Conservation (phyloP, 1,140 invertebrate genomes). For the Drosophila melanogaster region DNA sequence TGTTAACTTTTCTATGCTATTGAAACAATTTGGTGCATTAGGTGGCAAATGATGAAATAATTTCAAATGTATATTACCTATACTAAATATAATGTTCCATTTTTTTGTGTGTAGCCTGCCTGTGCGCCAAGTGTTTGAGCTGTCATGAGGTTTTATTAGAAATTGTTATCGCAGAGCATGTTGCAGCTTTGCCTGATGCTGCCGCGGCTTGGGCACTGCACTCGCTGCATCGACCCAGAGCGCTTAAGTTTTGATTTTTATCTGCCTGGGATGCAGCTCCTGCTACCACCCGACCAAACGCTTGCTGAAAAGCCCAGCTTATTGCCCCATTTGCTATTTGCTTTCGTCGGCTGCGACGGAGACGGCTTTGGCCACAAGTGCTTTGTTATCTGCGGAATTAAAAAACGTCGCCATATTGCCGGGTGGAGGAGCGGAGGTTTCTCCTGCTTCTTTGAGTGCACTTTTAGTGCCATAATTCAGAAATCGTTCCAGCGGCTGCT, state of each 20-base stretch:
- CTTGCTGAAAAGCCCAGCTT: conserved; percentile 39
- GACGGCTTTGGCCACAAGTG: conserved; percentile 58
- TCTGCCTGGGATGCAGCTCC: conserved; percentile 32
- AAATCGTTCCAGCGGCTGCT: conserved; percentile 61
- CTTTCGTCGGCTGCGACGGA: conserved; percentile 14
- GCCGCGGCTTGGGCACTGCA: conserved; percentile 19
- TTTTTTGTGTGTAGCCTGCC: conserved; percentile 18
- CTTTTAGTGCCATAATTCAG: conserved; percentile 80
- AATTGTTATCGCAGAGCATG: conserved; percentile 77
- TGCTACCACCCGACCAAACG: background rate
- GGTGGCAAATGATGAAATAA: too few relatives aligned
- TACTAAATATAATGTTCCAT: background rate
- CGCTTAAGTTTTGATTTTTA: conserved; percentile 77
- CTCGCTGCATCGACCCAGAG: conserved; percentile 31
- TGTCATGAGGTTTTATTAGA: conserved; percentile 82
- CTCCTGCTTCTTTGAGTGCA: conserved; percentile 63
- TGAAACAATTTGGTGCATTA: too few relatives aligned
- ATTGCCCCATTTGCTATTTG: conserved; percentile 65
- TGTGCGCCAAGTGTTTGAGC: conserved; percentile 8
- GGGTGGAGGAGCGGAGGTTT: conserved; percentile 36
- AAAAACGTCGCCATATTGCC: conserved; percentile 77
- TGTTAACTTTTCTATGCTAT: too few relatives aligned
- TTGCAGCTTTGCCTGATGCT: conserved; percentile 43
- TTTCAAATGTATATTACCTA: background rate
- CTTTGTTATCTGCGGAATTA: conserved; percentile 79